Evolutionary conservation across 1,140 invertebrate species (phyloP), one percentile per base, ranked within the genome.

Genomic region (Callitettix versicolor): DNA sequence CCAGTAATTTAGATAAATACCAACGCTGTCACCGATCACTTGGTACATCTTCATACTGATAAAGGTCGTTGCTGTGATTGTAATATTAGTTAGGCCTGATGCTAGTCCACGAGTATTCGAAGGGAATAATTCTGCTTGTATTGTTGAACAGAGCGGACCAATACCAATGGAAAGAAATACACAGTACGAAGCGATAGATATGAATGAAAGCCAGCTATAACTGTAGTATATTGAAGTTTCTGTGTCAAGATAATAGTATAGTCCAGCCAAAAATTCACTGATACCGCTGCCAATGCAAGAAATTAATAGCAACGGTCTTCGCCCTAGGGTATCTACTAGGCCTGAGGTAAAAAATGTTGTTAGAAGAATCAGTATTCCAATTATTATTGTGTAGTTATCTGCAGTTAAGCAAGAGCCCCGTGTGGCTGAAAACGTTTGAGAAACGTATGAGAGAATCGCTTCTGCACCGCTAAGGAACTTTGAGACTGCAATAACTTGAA

Each of bases 1-100:
- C 76, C 84, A 88, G 72, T 90, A 94, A 3, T 83, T 82, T 3
- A 76, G 77, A 61, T 84, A 79, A 36, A 77, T 76, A 5, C 84
- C 84, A 5, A 90, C 70, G 0, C 71, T 67, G 0, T 71, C 62
- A 0, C 71, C 68, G 4, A 94, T 67, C 0, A 74, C 65, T 1
- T 71, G 72, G 67, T 88, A 91, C 63, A 79, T 83, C 59, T 84
- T 83, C 2, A 88, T 91, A 7, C 91, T 76, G 26, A 91, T 54
- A 66, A 93, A 62, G 5, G 61, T 60, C 4, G 54, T 33, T 11
- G 60, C 42, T 4, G 60, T 60, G 18, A 60, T 55, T 20, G 53
- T 58, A 14, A 62, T 44, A 15, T 57, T 53, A 15, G 53, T 58
- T 7, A 59, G 46, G 0, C 56, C 58, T 26, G 56, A 62, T 4